Evolutionary conservation across 2,113 vertebrate species (phyloP), one percentile per base, ranked within the genome.

Genomic region (Hassar affinis): DNA sequence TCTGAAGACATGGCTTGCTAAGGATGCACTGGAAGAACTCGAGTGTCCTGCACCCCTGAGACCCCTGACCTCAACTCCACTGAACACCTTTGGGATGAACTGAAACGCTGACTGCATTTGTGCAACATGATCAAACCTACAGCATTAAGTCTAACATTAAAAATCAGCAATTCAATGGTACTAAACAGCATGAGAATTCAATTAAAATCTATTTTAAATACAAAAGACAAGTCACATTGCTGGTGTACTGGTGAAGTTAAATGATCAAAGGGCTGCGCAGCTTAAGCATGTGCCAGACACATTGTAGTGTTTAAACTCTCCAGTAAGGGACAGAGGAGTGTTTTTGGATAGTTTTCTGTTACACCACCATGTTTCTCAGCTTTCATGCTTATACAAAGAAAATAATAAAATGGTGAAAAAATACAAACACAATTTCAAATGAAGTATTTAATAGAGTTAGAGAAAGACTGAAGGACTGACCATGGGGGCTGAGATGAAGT

Each of bases 41-140:
- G 20, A 30, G 27, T 64, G 61, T 30, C 5, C 27, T 64, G 27
- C 33, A 38, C 64, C n/a, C n/a, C n/a, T n/a, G n/a, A 68, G 33
- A 38, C 1, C 33, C 35, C 9, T 10, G 33, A 68, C 33, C 33
- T 68, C 33, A 68, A 38, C 64, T 25, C 64, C 14, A 64, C 15
- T 30, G 61, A 64, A 17, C 61, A 62, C 59, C 59, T 62, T 62
- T 30, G 59, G 59, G 11, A 62, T 62, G 59, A 62, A 30, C 4
- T 14, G 59, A 14, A 62, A 30, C 14, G 1, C 30, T 6, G 14
- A 64, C 30, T 35, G 62, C 6, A 64, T 15, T 15, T 6, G n/a
- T n/a, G n/a, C n/a, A n/a, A n/a, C n/a, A n/a, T 92, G 92, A n/a
- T 88, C 8, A 9, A 59, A 25, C 54, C 9, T 25, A 57, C 20